Evolutionary conservation across 2,888 invertebrate genomes (phyloP).

Genomic region (Caenorhabditis zanzibari): DNA sequence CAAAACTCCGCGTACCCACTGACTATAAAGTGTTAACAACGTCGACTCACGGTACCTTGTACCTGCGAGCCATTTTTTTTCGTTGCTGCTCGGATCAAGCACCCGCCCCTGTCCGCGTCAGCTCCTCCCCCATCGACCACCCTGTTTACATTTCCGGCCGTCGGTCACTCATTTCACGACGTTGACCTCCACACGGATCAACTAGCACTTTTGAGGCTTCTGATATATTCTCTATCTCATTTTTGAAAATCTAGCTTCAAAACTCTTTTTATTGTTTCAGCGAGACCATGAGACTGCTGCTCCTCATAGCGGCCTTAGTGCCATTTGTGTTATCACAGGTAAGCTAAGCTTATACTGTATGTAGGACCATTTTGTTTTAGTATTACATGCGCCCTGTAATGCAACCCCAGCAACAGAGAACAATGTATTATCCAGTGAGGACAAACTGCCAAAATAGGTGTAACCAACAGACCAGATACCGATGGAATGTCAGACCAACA

Average conservation of each 20-base stretch:
- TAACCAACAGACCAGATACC: constrained; percentile 75
- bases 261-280: constrained; percentile 34
- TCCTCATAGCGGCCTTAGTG: constrained; percentile 64
- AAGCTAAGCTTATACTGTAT: neutral
- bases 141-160: constrained; percentile 68
- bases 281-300: constrained; percentile 64
- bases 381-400: constrained; percentile 58
- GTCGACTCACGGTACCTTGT: constrained; percentile 57
- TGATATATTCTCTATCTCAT: neutral
- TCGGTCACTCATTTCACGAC: constrained; percentile 68
- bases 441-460: constrained; percentile 80
- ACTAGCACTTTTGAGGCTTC: constrained; percentile 50
- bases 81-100: constrained; percentile 56
- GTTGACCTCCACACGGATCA: constrained; percentile 58
- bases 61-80: constrained; percentile 53
- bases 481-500: constrained; percentile 78
- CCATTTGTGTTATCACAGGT: constrained; percentile 64
- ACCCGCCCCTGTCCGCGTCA: constrained; percentile 51
- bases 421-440: constrained; percentile 80
- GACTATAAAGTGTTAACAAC: constrained; percentile 52
- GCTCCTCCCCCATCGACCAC: constrained; percentile 61
- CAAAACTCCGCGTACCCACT: constrained; percentile 18
- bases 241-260: neutral
- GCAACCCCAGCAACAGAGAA: constrained; percentile 66
- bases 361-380: constrained; percentile 16